Percentiles rank a stretch among this genome's conserved stretches.
These are phyloP conservation scores for Thunnus maccoyii DNA, from an alignment of 2,113 vertebrate genomes.

Conservation along the genomic window DNA sequence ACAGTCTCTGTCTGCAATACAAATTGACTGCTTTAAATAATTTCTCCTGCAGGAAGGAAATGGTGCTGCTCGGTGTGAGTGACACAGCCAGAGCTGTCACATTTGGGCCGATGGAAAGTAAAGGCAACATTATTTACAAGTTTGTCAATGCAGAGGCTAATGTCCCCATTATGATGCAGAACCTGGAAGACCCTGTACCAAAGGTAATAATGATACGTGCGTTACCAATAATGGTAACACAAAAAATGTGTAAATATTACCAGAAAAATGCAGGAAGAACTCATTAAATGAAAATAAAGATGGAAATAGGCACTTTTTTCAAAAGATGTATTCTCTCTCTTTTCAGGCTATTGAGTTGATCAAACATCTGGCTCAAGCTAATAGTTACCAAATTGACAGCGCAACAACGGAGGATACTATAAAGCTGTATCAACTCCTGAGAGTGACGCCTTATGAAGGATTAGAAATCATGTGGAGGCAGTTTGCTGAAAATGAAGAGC, in stretches of 20 bases:
- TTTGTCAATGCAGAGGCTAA: slow-evolving; percentile 69
- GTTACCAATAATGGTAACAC: background rate
- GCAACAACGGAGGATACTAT: slow-evolving; percentile 79
- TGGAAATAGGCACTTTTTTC: background rate
- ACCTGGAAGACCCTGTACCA: slow-evolving; percentile 72
- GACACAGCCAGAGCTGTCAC: slow-evolving; percentile 47
- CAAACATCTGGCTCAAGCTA: slow-evolving; percentile 82
- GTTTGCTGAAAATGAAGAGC: slow-evolving; percentile 63
- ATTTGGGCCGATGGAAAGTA: slow-evolving; percentile 67
- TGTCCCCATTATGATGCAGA: slow-evolving; percentile 84
- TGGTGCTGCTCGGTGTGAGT: slow-evolving; percentile 80
- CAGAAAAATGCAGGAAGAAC: background rate
- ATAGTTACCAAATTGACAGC: slow-evolving; percentile 80
- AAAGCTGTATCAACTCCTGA: slow-evolving; percentile 84
- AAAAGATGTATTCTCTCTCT: background rate
- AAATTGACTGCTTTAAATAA: slow-evolving; percentile 7
- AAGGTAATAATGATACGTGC: slow-evolving; percentile 76
- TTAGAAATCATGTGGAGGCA: slow-evolving; percentile 84
- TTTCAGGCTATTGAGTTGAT: slow-evolving; percentile 85
- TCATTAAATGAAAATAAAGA: background rate
- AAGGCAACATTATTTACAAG: slow-evolving; percentile 78
- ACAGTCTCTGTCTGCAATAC: slow-evolving; percentile 6
- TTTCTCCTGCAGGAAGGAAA: slow-evolving; percentile 79
- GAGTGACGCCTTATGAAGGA: slow-evolving; percentile 56
- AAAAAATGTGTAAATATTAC: background rate